Percentiles rank a stretch among this genome's conserved stretches.
Conservation (phyloP, 2,888 invertebrate genomes). For the Oscheius sp. region DNA sequence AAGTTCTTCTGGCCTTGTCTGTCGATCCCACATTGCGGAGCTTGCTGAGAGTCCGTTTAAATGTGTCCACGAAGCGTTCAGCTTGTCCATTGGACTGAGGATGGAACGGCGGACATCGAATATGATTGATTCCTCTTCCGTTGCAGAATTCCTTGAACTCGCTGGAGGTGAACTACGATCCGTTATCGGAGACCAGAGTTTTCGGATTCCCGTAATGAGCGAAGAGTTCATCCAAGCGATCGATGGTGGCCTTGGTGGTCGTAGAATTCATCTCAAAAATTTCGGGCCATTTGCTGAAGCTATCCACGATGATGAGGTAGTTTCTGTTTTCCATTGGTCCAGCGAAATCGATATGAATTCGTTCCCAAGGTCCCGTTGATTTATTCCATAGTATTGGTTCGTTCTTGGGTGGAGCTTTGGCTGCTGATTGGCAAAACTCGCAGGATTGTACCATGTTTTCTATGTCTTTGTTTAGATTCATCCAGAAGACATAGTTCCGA, state of each 20-base stretch:
- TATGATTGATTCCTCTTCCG: constrained; percentile 48
- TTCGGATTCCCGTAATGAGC: constrained; percentile 63
- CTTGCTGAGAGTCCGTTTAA: constrained; percentile 42
- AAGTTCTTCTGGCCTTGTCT: constrained; percentile 21
- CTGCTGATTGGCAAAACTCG: constrained; percentile 37
- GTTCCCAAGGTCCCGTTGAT: constrained; percentile 66
- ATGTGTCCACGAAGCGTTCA: constrained; percentile 57
- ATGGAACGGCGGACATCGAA: constrained; percentile 54
- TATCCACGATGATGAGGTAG: constrained; percentile 71
- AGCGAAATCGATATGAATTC: constrained; percentile 72
- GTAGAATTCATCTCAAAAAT: no score
- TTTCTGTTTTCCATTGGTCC: constrained; percentile 68
- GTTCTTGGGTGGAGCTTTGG: constrained; percentile 45
- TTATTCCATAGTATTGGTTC: constrained; percentile 62
- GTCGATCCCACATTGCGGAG: neutral
- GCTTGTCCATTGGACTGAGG: constrained; percentile 64
- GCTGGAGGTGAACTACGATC: constrained; percentile 59
- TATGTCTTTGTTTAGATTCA: constrained; percentile 48
- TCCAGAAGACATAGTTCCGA: constrained; percentile 65
- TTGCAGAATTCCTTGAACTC: constrained; percentile 56
- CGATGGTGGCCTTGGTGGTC: no score
- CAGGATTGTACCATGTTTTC: constrained; percentile 47
- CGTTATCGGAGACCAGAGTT: constrained; percentile 68
- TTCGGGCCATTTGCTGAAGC: no score
- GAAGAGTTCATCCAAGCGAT: no score